Percentiles rank a stretch among this genome's conserved stretches.
Evolutionary conservation across 2,888 invertebrate genomes (phyloP).

Genomic region (Drosophila recens): DNA sequence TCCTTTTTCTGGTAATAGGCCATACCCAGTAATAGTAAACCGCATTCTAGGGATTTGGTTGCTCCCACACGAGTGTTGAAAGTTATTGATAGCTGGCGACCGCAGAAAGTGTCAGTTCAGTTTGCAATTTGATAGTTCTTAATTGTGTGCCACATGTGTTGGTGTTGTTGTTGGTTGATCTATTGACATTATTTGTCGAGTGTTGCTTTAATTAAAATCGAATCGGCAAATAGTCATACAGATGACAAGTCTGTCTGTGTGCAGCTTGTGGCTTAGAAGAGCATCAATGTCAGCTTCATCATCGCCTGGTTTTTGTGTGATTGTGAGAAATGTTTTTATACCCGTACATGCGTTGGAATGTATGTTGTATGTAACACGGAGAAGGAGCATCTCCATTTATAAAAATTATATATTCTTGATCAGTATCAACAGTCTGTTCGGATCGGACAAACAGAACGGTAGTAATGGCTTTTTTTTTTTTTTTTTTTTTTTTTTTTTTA

Average conservation of each 20-base stretch:
- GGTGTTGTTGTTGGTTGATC: constrained; percentile 44
- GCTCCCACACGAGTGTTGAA: constrained; percentile 22
- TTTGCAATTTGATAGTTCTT: constrained; percentile 67
- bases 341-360: too few relatives aligned
- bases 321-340: constrained; percentile 41
- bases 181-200: constrained; percentile 66
- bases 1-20: not conserved
- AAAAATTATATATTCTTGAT: too few relatives aligned
- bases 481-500: too few relatives aligned
- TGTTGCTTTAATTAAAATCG: constrained; percentile 63
- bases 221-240: constrained; percentile 46
- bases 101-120: constrained; percentile 55
- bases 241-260: constrained; percentile 17
- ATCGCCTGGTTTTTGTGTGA: constrained; percentile 3
- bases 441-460: too few relatives aligned
- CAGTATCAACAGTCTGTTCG: too few relatives aligned
- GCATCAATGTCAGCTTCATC: constrained; percentile 47
- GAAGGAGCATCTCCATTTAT: too few relatives aligned
- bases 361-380: too few relatives aligned
- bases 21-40: constrained; percentile 40
- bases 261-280: constrained; percentile 14
- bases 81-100: constrained; percentile 73
- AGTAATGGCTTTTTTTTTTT: too few relatives aligned
- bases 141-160: constrained; percentile 64
- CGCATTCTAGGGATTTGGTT: constrained; percentile 73